Base-by-base conservation (phyloP, 2,113 vertebrate genomes). In the Notiomystis cincta region DNA sequence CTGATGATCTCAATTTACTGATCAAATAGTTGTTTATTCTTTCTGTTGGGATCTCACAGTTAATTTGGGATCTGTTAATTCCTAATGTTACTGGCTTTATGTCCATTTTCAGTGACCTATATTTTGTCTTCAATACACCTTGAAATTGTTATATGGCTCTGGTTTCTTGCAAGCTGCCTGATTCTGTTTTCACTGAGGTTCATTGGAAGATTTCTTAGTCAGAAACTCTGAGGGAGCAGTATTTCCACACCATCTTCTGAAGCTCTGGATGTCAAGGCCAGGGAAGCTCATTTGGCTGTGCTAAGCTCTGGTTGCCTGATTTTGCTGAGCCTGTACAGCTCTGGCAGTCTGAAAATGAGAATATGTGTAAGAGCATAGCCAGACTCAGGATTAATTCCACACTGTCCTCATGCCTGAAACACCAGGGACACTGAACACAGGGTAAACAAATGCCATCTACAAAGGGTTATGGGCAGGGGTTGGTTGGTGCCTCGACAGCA, bases 401-500 rank as follows among this genome's bases (percentile, higher is more conserved):
- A 1, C 33, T 85, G 47, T 58, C 17, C 3, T 87, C 11, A 14
- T 58, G 21, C 16, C 17, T 66, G 31, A 42, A 78, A 64, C 10
- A 94, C 22, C 45, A 60, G 40, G 30, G 11, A 33, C 30, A 8
- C 40, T 25, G 21, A 78, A 51, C 8, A 93, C 31, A 54, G 7
- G 11, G 15, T 37, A 75, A 76, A 9, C 24, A 82, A 65, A 72
- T 0, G 7, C 28, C 4, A 42, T 31, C 45, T 91, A 19, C 8
- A 31, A 35, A 35, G 37, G 31, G 17, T 57, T 40, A 14, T 35
- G 15, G 31, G 19, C 11, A 16, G 19, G 44, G 18, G 13, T 31
- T 13, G 1, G 64, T 51, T 10, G 5, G 8, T 70, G 30, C 5
- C 13, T 5, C 2, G 0, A 15, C 2, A 73, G 4, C 40, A 81